phyloP scores from a whole-genome alignment of 2,797 vertebrate species.

The Pseudocheirus occidentalis region DNA sequence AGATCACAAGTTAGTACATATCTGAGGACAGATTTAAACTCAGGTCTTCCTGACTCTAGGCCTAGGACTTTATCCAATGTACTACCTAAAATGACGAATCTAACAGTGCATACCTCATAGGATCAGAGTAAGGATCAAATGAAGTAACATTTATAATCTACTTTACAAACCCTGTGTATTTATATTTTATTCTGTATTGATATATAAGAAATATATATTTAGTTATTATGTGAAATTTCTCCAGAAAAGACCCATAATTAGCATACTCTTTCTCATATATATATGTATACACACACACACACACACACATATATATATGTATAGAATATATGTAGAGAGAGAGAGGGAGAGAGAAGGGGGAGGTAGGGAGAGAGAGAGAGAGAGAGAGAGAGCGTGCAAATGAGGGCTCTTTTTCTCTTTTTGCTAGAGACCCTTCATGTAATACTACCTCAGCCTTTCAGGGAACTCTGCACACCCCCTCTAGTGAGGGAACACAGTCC shows the following conservation, averaged over 20 bases:
- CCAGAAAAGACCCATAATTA: neutral
- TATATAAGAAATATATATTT: neutral
- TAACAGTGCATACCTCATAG: neutral
- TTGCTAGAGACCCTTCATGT: neutral
- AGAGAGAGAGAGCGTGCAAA: neutral
- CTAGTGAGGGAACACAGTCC: too few relatives aligned
- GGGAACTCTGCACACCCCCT: neutral
- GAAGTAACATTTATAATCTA: neutral
- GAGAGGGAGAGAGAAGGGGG: too few relatives aligned
- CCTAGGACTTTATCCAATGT: neutral
- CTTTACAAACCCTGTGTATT: neutral
- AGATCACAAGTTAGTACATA: neutral
- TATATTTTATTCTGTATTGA: neutral
- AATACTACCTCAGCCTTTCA: neutral
- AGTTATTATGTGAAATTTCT: neutral
- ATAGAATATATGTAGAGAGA: too few relatives aligned
- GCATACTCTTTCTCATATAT: too few relatives aligned
- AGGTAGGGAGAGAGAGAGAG: too few relatives aligned
- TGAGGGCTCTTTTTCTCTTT: neutral
- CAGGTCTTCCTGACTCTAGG: neutral
- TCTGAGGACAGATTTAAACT: neutral
- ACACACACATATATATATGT: too few relatives aligned
- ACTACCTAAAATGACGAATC: neutral
- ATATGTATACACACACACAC: too few relatives aligned
- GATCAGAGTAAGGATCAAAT: neutral